Evolutionary conservation across 2,888 invertebrate genomes (phyloP), one percentile per base, ranked within the genome.

Genomic region (Lepas anatifera): DNA sequence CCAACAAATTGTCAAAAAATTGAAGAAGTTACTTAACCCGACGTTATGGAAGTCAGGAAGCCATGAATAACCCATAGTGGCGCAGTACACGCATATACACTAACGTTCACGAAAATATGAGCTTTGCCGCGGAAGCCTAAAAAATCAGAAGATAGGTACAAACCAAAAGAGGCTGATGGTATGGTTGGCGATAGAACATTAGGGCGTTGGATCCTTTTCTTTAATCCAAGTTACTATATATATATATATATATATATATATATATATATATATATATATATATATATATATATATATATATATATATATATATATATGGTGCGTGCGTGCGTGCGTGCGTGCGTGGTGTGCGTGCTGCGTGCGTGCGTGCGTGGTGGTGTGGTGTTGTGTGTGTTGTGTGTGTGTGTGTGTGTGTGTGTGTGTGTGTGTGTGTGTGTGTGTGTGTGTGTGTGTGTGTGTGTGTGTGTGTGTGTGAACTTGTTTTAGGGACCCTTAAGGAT

Each of bases 161-260:
- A n/a, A n/a, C n/a, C n/a, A n/a, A n/a, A n/a, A n/a, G n/a, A n/a
- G n/a, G n/a, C n/a, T n/a, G n/a, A n/a, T n/a, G n/a, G n/a, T n/a
- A n/a, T n/a, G n/a, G n/a, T n/a, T n/a, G n/a, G n/a, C n/a, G n/a
- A n/a, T n/a, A n/a, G n/a, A n/a, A n/a, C n/a, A n/a, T n/a, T n/a
- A n/a, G n/a, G n/a, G n/a, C n/a, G n/a, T n/a, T n/a, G n/a, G n/a
- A n/a, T n/a, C n/a, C n/a, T 50, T 25, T 50, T 25, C 27, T 25
- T 50, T 25, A 25, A 50, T n/a, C n/a, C n/a, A n/a, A n/a, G n/a
- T n/a, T n/a, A n/a, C n/a, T 63, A 63, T 63, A 63, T 63, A 63
- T 63, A 63, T 63, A 63, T 63, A 63, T 63, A 63, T 63, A 63
- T 63, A 63, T 63, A 63, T 63, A 63, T 63, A 63, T 63, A 63